Percentiles rank a stretch among this genome's conserved stretches.
phyloP scores from a whole-genome alignment of 2,797 vertebrate genomes.

The Sebastes vulpes region DNA sequence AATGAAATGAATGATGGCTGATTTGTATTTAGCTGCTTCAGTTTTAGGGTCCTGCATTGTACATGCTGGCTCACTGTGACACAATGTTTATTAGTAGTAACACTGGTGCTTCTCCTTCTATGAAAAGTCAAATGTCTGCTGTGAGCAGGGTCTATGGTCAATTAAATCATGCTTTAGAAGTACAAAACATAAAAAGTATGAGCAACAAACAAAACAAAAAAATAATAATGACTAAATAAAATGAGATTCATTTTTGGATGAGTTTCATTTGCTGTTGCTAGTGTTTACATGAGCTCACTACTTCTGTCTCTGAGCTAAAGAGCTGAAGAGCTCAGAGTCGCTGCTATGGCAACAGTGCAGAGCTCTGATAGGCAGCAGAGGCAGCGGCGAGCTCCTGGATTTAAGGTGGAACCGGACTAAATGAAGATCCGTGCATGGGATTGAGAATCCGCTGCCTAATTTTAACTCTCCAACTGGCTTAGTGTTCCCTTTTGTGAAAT shows the following conservation, averaged over 20 bases:
- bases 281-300: conserved; percentile 24
- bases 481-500: not conserved
- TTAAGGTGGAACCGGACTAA: conserved; percentile 29
- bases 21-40: too few relatives aligned
- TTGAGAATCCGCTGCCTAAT: not conserved
- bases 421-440: conserved; percentile 25
- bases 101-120: too few relatives aligned
- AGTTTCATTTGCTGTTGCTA: not conserved
- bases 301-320: conserved; percentile 29
- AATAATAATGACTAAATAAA: not conserved
- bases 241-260: not conserved
- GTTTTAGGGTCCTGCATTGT: too few relatives aligned
- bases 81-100: too few relatives aligned
- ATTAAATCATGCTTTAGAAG: not conserved
- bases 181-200: not conserved
- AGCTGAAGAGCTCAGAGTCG: conserved; percentile 37
- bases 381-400: conserved; percentile 21
- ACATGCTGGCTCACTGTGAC: too few relatives aligned
- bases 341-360: conserved; percentile 65
- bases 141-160: not conserved
- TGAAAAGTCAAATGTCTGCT: not conserved
- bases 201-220: not conserved
- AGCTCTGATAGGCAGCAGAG: conserved; percentile 29
- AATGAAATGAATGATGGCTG: too few relatives aligned
- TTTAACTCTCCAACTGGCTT: not conserved